These are phyloP conservation scores for Diorhabda sublineata DNA, from an alignment of 1,140 invertebrate species.

Conservation along the genomic window DNA sequence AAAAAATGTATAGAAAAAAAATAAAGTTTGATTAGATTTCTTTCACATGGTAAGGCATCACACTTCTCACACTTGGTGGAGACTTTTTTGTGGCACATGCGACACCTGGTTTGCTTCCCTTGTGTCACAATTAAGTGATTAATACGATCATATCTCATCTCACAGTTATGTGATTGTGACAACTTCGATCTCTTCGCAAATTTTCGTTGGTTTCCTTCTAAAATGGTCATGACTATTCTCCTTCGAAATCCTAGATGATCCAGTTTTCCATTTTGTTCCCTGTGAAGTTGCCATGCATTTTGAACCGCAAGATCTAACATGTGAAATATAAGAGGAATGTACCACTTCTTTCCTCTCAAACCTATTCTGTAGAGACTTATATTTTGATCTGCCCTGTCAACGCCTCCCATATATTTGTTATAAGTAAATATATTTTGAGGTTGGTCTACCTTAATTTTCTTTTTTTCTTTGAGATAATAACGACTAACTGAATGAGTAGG, in stretches of 20 bases:
- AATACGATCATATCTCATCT: constrained; percentile 27
- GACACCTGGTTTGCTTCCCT: no score
- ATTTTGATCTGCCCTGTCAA: constrained; percentile 39
- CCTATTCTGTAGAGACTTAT: constrained; percentile 33
- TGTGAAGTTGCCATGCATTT: constrained; percentile 25
- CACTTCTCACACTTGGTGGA: no score
- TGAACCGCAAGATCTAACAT: constrained; percentile 36
- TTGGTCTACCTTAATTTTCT: constrained; percentile 32
- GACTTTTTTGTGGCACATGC: no score
- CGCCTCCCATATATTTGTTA: constrained; percentile 38
- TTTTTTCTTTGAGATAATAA: constrained; percentile 28
- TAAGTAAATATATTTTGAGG: constrained; percentile 31
- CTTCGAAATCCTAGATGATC: constrained; percentile 34
- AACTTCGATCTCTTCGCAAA: constrained; percentile 21
- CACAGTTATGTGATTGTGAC: constrained; percentile 10
- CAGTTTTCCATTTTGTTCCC: constrained; percentile 26
- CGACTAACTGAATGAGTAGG: constrained; percentile 27
- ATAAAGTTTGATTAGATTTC: no score
- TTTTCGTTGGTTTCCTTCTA: constrained; percentile 28
- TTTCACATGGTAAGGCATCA: no score
- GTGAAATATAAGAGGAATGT: constrained; percentile 35
- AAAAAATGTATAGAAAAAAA: no score
- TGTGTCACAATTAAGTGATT: constrained; percentile 29
- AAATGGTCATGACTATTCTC: constrained; percentile 22
- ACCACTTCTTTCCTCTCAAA: constrained; percentile 43